A percentile compares a stretch with the other conserved stretches of the same genome.
Conservation (phyloP, 2,797 vertebrate genomes). For the Antennarius maculatus region DNA sequence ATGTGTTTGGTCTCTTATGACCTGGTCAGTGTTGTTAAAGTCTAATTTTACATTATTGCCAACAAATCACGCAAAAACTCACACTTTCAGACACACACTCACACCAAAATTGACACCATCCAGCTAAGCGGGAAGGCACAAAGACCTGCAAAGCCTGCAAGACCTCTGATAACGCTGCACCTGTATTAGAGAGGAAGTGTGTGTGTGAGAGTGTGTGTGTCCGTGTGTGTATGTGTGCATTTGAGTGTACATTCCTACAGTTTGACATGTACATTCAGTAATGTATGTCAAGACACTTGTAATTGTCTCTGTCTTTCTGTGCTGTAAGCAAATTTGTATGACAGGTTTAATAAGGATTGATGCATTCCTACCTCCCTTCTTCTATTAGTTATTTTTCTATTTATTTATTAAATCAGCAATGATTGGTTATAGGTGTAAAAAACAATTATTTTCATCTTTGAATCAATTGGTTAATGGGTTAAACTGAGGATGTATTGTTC, state of each 20-base stretch:
- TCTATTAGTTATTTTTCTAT: background rate
- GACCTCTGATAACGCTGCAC: slow-evolving; percentile 71
- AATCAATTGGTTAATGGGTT: background rate
- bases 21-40: slow-evolving; percentile 50
- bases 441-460: background rate
- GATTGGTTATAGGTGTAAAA: background rate
- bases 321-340: background rate
- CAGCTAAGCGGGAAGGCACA: slow-evolving; percentile 68
- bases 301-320: slow-evolving; percentile 9
- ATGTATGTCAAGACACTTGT: slow-evolving; percentile 32
- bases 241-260: slow-evolving; percentile 53
- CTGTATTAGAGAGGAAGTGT: slow-evolving; percentile 39
- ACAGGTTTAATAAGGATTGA: background rate
- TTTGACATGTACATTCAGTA: slow-evolving; percentile 41
- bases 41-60: slow-evolving; percentile 56
- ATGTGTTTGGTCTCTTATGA: slow-evolving; percentile 36
- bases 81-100: slow-evolving; percentile 2
- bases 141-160: slow-evolving; percentile 68
- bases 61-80: slow-evolving; percentile 30
- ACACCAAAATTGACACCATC: slow-evolving; percentile 60
- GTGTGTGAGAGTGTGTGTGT: slow-evolving; percentile 4
- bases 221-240: background rate
- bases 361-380: background rate
- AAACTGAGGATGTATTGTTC: background rate
- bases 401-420: background rate